phyloP scores from a whole-genome alignment of 2,797 vertebrate genomes.

The Morus bassanus region DNA sequence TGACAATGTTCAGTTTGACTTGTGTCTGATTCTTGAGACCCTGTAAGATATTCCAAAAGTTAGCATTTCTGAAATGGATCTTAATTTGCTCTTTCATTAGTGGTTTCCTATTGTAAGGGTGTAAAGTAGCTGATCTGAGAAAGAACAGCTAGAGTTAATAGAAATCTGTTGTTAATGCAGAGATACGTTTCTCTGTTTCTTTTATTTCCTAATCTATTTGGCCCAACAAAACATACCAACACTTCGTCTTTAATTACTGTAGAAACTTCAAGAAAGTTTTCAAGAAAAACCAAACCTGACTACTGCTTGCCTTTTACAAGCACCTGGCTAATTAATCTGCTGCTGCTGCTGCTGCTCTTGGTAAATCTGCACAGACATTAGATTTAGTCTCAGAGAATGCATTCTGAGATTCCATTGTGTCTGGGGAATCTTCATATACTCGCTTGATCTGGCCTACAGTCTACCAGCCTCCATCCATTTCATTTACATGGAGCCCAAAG shows the following conservation, averaged over 20 bases:
- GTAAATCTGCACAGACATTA: not conserved
- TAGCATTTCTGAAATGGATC: not conserved
- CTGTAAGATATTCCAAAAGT: slow-evolving; percentile 71
- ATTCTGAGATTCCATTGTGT: not conserved
- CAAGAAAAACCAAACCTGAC: not conserved
- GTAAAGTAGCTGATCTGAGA: not conserved
- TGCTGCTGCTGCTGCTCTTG: not conserved
- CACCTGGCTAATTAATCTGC: not conserved
- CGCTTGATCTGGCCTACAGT: not conserved
- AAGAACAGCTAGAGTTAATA: not conserved
- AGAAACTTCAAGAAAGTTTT: not conserved
- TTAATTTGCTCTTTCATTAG: not conserved
- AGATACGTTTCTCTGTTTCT: not conserved
- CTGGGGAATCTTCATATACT: not conserved
- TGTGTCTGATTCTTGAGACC: slow-evolving; percentile 98
- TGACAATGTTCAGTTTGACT: slow-evolving; percentile 98
- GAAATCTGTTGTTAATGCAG: not conserved
- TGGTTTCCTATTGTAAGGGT: not conserved
- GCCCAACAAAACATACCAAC: not conserved
- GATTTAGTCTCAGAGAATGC: not conserved
- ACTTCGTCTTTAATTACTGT: not conserved
- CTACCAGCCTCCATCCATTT: not conserved
- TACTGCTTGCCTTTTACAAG: not conserved
- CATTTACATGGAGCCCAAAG: not conserved
- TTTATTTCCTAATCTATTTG: not conserved